Percentiles rank a stretch among this genome's conserved stretches.
Evolutionary conservation across 2,113 vertebrate genomes (phyloP).

Genomic region (Oxyura jamaicensis): DNA sequence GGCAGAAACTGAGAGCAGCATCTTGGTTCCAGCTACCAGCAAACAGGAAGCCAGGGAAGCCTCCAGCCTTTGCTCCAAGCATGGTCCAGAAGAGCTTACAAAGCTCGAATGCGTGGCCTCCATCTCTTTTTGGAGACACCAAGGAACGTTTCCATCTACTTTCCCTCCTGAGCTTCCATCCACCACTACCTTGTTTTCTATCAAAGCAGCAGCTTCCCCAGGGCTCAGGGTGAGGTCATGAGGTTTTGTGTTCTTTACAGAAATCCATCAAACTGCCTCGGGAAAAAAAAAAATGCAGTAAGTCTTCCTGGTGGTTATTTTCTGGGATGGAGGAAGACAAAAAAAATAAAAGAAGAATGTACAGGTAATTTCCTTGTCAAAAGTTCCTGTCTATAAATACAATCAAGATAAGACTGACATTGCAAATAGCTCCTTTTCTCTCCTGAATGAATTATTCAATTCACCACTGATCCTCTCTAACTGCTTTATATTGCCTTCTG

Average conservation of each 20-base stretch:
- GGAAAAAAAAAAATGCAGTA: background rate
- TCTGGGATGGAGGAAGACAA: background rate
- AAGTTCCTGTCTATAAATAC: constrained; percentile 71
- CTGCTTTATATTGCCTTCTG: constrained; percentile 57
- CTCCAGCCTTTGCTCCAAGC: background rate
- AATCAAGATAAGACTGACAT: constrained; percentile 66
- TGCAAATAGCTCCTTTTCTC: constrained; percentile 64
- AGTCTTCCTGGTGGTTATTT: background rate
- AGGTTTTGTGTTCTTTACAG: background rate
- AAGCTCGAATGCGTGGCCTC: rapidly evolving
- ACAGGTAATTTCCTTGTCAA: constrained; percentile 75
- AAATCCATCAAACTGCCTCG: background rate
- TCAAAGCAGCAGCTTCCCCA: background rate
- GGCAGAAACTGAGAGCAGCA: rapidly evolving
- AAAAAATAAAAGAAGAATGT: constrained; percentile 3
- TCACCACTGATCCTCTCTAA: constrained; percentile 63
- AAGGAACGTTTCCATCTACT: background rate
- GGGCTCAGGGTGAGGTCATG: background rate
- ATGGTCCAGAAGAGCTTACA: background rate
- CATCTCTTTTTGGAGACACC: background rate
- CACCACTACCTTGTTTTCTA: background rate
- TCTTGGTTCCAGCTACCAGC: background rate
- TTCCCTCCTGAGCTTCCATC: background rate
- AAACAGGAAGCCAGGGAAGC: background rate
- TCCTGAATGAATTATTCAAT: constrained; percentile 75